Evolutionary conservation across 2,888 invertebrate genomes (phyloP), one percentile per base, ranked within the genome.

Genomic region (Andricus quercusramuli): DNA sequence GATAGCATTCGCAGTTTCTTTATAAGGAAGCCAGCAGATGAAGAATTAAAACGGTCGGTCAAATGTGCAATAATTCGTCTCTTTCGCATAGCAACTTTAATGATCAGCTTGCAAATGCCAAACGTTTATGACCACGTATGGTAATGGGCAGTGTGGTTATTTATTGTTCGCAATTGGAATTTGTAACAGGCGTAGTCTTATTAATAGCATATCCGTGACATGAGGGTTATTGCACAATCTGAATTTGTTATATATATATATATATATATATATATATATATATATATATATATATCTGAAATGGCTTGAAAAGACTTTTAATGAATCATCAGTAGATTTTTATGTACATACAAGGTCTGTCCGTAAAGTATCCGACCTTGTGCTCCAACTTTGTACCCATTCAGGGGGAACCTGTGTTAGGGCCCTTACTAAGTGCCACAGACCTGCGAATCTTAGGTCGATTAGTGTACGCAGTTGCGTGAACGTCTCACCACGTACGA

Each of bases 121-220:
- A 32, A 66, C 37, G 17, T 37, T 32, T 66, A 37, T 37, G 32
- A 37, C 37, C 32, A n/a, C 37, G n/a, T 9, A 37, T 37, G 9
- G 66, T 37, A 32, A 37, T 32, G 41, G 20, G 6, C 41, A 66
- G 32, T 66, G 37, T 29, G 66, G 20, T 37, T 66, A 66, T 66
- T 66, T 37, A 66, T 66, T 66, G 11, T 32, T 32, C n/a, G 20
- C 66, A 66, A 66, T 66, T 65, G 3, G 37, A 41, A 41, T 66
- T 32, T 37, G 37, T 66, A 66, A 66, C 37, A 41, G 66, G n/a
- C 37, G 15, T 13, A 41, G 32, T 41, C 3, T 32, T 15, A n/a
- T 66, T 66, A 66, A 41, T 20, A n/a, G 9, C 32, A 66, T 66
- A 37, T 41, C n/a, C 20, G n/a, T n/a, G 66, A 32, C 20, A 11